Evolutionary conservation across 2,888 invertebrate species (phyloP).

Genomic region (Cheilosia soror): DNA sequence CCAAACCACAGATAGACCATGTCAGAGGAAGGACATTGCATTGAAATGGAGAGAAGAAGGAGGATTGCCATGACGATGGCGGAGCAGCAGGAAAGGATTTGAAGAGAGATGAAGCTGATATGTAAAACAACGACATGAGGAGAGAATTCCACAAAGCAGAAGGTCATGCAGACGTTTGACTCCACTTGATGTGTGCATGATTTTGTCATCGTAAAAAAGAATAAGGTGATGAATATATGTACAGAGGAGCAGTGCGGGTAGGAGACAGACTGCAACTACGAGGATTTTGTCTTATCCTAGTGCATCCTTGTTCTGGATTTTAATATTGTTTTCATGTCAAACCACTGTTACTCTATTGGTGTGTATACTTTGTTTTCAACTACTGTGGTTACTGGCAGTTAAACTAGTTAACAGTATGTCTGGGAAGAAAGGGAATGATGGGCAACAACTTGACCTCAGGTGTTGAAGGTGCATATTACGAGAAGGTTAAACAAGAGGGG

Average conservation of each 20-base stretch:
- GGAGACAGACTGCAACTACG: not conserved
- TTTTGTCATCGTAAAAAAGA: constrained; percentile 52
- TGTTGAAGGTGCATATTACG: too few species aligned
- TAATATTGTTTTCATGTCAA: constrained; percentile 52
- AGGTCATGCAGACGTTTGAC: constrained; percentile 75
- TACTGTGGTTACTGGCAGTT: constrained; percentile 12
- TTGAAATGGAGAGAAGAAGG: constrained; percentile 28
- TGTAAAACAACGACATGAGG: constrained; percentile 67
- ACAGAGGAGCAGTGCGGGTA: not conserved
- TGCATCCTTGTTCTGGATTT: constrained; percentile 66
- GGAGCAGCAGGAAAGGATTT: not conserved
- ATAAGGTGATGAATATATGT: constrained; percentile 16
- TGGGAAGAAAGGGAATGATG: not conserved
- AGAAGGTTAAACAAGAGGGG: too few species aligned
- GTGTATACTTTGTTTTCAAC: not conserved
- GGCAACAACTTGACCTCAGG: too few species aligned
- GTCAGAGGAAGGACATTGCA: constrained; percentile 72
- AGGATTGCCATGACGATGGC: not conserved
- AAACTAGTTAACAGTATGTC: not conserved
- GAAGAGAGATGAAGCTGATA: constrained; percentile 38
- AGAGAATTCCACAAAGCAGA: constrained; percentile 72
- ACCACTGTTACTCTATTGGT: constrained; percentile 16
- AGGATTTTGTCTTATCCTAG: constrained; percentile 33
- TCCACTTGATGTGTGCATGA: constrained; percentile 75
- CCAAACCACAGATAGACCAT: constrained; percentile 70